phyloP scores from a whole-genome alignment of 2,797 vertebrate genomes.

The Cygnus olor region DNA sequence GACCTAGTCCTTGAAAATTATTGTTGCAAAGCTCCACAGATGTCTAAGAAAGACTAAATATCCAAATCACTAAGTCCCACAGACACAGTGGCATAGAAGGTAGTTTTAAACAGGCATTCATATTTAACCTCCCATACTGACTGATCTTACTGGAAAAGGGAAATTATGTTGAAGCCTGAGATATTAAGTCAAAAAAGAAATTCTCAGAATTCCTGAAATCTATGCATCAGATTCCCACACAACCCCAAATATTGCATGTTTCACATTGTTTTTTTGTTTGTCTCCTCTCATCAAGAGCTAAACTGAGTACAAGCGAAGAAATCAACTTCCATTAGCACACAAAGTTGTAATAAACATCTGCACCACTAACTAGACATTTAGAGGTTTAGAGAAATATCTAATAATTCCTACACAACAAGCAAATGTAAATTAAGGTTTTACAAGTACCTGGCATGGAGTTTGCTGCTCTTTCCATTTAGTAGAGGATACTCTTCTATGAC shows the following conservation, averaged over 20 bases:
- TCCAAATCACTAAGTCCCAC: not conserved
- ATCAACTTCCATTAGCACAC: not conserved
- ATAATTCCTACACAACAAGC: not conserved
- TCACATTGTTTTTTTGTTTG: not conserved
- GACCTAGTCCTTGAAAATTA: not conserved
- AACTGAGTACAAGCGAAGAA: not conserved
- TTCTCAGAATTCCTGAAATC: not conserved
- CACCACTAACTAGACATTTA: not conserved
- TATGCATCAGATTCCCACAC: not conserved
- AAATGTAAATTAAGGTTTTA: not conserved
- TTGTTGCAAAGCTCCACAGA: not conserved
- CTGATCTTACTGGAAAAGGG: not conserved
- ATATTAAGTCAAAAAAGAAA: not conserved
- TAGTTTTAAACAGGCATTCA: not conserved
- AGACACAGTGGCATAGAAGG: not conserved
- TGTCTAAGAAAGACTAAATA: not conserved
- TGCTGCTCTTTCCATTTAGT: constrained; percentile 55
- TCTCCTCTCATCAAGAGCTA: not conserved
- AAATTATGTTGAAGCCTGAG: not conserved
- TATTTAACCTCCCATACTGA: not conserved
- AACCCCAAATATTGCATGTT: not conserved
- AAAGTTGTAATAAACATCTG: not conserved
- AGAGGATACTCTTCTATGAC: constrained; percentile 83
- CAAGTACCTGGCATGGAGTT: constrained; percentile 80
- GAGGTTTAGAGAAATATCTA: not conserved